Evolutionary conservation across 2,888 invertebrate species (phyloP).

Genomic region (Hyles lineata): DNA sequence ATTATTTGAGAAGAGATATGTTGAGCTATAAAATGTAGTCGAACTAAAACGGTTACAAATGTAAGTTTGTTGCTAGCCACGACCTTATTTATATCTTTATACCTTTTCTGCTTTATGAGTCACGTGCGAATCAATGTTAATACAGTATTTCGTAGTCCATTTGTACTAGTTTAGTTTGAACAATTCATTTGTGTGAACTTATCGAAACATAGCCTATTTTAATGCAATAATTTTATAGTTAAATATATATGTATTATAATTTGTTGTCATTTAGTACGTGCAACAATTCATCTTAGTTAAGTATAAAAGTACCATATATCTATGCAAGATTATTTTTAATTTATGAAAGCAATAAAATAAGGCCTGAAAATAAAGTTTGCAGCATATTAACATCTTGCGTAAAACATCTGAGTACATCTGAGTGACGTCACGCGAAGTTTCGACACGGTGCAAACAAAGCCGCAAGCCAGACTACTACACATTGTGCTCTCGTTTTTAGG

Average conservation of each 20-base stretch:
- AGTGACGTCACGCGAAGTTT: constrained; percentile 72
- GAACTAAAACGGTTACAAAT: not conserved
- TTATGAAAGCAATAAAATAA: constrained; percentile 13
- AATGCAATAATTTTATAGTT: no score
- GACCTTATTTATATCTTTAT: not conserved
- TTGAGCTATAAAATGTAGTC: not conserved
- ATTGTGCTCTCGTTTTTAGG: constrained; percentile 71
- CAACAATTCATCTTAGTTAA: not conserved
- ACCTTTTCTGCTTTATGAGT: constrained; percentile 1
- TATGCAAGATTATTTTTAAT: constrained; percentile 2
- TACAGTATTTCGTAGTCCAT: not conserved
- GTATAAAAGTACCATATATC: not conserved
- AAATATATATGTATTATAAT: not conserved
- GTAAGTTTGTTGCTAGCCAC: not conserved
- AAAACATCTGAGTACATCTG: constrained; percentile 53
- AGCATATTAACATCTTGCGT: constrained; percentile 51
- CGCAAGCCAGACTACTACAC: constrained; percentile 56
- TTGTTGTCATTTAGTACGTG: not conserved
- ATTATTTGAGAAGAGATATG: no score
- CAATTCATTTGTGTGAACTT: no score
- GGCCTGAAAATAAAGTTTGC: constrained; percentile 27
- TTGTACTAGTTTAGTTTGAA: not conserved
- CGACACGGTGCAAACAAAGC: constrained; percentile 75
- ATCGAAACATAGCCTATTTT: no score
- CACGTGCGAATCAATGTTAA: not conserved